Conservation (phyloP, 2,797 vertebrate species). For the Myotis planiceps region DNA sequence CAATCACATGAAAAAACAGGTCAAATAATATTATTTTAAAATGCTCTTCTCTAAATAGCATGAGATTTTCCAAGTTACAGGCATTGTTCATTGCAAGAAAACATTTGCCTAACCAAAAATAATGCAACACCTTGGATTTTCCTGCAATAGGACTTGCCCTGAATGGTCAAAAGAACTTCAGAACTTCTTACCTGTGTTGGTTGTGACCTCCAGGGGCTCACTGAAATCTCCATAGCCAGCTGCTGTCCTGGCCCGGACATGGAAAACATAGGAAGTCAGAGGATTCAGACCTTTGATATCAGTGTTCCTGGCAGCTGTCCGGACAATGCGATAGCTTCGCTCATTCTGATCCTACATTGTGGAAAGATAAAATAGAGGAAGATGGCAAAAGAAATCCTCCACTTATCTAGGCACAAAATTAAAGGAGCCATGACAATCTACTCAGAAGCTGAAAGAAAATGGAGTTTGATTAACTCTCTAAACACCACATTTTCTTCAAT, state of each 20-base stretch:
- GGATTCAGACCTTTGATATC: conserved; percentile 97
- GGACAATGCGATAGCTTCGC: conserved; percentile 97
- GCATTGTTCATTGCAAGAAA: background rate
- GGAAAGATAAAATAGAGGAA: background rate
- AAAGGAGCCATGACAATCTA: background rate
- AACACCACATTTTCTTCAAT: conserved; percentile 31
- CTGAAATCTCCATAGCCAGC: conserved; percentile 98
- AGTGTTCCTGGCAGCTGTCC: conserved; percentile 93
- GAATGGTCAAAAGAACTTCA: background rate
- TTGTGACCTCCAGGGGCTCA: conserved; percentile 96
- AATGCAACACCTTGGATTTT: background rate
- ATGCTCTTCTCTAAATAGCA: background rate
- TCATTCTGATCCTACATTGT: conserved; percentile 95
- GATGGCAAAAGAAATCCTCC: background rate
- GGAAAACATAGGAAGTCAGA: conserved; percentile 96
- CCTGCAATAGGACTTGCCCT: background rate
- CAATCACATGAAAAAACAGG: conserved; percentile 30
- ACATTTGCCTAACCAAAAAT: background rate
- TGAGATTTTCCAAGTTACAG: background rate
- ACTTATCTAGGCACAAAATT: background rate
- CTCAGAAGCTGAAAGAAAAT: background rate
- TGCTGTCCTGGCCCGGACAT: conserved; percentile 95
- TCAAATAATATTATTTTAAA: background rate
- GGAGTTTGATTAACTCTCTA: background rate
- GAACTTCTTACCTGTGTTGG: conserved; percentile 93